These are phyloP conservation scores for Daubentonia madagascariensis DNA, from an alignment of 2,113 vertebrate species.

Conservation along the genomic window DNA sequence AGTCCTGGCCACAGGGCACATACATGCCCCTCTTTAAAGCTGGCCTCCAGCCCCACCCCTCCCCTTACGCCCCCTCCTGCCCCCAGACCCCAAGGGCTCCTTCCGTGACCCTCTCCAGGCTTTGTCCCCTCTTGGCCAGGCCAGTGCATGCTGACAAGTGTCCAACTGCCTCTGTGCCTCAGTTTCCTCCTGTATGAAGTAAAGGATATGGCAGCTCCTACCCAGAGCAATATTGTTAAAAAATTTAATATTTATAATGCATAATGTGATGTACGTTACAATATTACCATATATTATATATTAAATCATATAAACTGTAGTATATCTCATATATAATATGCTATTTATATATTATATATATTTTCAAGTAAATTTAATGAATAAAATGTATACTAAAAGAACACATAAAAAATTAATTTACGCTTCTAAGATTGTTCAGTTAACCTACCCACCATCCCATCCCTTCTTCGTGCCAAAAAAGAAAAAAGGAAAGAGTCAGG, in stretches of 20 bases:
- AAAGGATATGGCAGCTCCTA: too few relatives aligned
- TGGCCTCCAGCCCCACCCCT: neutral
- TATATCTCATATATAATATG: too few relatives aligned
- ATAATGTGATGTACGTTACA: neutral
- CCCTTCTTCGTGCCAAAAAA: neutral
- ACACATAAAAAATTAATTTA: constrained; percentile 50
- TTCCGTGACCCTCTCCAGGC: neutral
- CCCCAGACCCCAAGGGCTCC: neutral
- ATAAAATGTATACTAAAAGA: constrained; percentile 44
- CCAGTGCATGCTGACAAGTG: neutral
- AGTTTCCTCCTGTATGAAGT: neutral
- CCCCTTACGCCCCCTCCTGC: accelerated
- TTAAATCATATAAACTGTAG: too few relatives aligned
- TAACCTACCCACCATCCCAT: neutral
- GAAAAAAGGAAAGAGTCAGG: neutral
- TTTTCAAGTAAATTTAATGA: constrained; percentile 72
- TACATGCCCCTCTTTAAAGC: neutral
- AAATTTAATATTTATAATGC: neutral
- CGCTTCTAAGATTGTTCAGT: neutral
- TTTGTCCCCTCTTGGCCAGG: neutral
- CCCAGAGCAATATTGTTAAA: neutral
- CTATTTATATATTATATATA: neutral
- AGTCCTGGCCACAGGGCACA: neutral
- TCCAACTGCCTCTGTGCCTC: neutral
- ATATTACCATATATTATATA: too few relatives aligned